Evolutionary conservation across 2,888 invertebrate genomes (phyloP).

Genomic region (Cantharis flavilabris): DNA sequence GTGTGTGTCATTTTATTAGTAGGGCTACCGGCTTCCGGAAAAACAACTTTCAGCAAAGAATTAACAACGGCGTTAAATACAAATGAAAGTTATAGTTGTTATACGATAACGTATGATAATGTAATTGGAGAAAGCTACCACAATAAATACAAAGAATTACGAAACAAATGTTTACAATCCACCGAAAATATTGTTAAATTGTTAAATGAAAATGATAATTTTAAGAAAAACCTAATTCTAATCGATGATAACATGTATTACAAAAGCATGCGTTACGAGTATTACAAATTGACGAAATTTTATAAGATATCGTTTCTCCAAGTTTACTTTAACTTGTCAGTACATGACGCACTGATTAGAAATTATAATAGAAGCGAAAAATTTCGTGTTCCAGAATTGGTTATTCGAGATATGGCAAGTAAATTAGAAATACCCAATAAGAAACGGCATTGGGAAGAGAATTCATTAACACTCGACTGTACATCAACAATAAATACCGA

Average conservation of each 20-base stretch:
- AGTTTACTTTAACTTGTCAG: conserved; percentile 27
- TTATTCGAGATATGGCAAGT: conserved; percentile 24
- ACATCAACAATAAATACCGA: conserved; percentile 9
- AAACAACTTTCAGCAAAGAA: conserved; percentile 29
- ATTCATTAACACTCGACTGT: conserved; percentile 16
- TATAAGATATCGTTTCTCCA: conserved; percentile 27
- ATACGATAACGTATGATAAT: conserved; percentile 24
- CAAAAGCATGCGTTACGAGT: conserved; percentile 33
- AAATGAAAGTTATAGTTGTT: conserved; percentile 6
- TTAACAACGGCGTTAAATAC: conserved; percentile 5
- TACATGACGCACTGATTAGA: conserved; percentile 24
- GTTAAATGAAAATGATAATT: neutral
- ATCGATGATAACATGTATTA: conserved; percentile 36
- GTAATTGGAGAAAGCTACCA: conserved; percentile 6
- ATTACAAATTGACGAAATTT: conserved; percentile 23
- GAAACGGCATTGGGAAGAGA: conserved; percentile 14
- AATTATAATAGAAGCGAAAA: conserved; percentile 18
- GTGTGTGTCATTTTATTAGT: conserved; percentile 26
- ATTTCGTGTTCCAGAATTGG: conserved; percentile 12
- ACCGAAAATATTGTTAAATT: conserved; percentile 16
- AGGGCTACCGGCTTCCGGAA: conserved; percentile 32
- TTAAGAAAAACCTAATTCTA: conserved; percentile 14
- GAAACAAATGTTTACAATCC: conserved; percentile 16
- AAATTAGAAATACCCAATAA: conserved; percentile 26
- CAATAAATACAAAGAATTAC: conserved; percentile 11